A percentile compares a stretch with the other conserved stretches of the same genome.
These are phyloP conservation scores for Ondatra zibethicus DNA, from an alignment of 2,113 vertebrate species.

Conservation along the genomic window DNA sequence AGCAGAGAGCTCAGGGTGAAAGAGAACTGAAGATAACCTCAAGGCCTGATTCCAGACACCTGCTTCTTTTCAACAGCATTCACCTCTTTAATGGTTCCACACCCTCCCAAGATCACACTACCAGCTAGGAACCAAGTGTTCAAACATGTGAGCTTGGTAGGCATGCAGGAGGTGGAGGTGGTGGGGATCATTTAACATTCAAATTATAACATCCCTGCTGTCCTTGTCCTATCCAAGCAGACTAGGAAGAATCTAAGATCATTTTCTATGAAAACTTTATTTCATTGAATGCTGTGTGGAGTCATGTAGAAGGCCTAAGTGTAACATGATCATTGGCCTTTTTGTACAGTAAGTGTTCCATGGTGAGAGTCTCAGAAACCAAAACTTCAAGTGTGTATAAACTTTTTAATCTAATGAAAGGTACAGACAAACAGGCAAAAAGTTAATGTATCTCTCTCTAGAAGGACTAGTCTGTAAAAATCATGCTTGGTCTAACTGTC, in stretches of 20 bases:
- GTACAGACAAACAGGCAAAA: not conserved
- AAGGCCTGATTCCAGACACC: not conserved
- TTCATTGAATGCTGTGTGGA: not conserved
- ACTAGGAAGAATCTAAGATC: not conserved
- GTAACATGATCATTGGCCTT: not conserved
- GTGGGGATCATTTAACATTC: not conserved
- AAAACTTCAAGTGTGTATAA: not conserved
- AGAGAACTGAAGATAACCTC: not conserved
- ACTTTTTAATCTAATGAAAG: not conserved
- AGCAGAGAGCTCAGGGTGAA: not conserved
- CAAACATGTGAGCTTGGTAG: not conserved
- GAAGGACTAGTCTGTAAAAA: not conserved
- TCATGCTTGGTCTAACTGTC: not conserved
- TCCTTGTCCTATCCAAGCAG: not conserved
- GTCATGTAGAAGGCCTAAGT: not conserved
- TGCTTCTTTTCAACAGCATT: no score
- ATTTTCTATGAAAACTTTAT: not conserved
- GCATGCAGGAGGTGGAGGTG: not conserved
- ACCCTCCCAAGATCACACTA: not conserved
- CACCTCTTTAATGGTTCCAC: not conserved
- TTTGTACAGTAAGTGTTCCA: not conserved
- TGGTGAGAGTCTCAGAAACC: not conserved
- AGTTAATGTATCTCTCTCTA: not conserved
- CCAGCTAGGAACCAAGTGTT: not conserved
- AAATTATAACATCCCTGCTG: not conserved